Evolutionary conservation across 2,113 vertebrate genomes (phyloP).

Genomic region (Oceanodroma tethys): DNA sequence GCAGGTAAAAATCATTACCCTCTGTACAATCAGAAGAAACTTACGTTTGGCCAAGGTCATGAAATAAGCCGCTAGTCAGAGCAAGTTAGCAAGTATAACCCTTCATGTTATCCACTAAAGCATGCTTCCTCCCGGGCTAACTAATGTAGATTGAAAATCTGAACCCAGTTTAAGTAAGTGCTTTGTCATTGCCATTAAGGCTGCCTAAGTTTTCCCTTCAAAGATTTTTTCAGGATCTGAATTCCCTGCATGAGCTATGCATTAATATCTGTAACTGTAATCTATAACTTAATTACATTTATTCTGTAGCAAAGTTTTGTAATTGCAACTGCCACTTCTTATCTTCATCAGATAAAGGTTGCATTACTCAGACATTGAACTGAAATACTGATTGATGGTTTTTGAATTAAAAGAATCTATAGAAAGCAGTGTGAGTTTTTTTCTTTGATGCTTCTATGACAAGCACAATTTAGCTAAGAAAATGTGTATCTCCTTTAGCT

Average conservation of each 20-base stretch:
- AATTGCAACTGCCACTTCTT: conserved; percentile 49
- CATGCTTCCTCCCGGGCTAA: background rate
- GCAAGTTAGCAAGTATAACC: background rate
- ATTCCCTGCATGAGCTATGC: background rate
- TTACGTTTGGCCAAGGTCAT: background rate
- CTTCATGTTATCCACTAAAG: background rate
- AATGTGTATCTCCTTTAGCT: background rate
- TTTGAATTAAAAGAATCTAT: conserved; percentile 1
- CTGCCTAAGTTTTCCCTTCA: background rate
- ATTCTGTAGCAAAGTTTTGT: conserved; percentile 49
- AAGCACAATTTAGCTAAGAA: conserved; percentile 32
- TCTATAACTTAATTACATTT: conserved; percentile 50
- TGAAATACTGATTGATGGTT: background rate
- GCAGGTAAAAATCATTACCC: background rate
- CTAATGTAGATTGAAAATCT: background rate
- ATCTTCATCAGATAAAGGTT: conserved; percentile 59
- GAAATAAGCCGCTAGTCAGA: background rate
- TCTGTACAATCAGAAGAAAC: background rate
- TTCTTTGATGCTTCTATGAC: background rate
- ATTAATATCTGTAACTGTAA: conserved; percentile 31
- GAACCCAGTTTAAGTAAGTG: background rate
- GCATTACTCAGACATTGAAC: conserved; percentile 45
- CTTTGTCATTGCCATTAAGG: background rate
- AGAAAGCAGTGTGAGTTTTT: background rate
- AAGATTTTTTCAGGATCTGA: background rate